Base-by-base conservation (phyloP, 1,140 invertebrate species). In the Drosophila mojavensis region DNA sequence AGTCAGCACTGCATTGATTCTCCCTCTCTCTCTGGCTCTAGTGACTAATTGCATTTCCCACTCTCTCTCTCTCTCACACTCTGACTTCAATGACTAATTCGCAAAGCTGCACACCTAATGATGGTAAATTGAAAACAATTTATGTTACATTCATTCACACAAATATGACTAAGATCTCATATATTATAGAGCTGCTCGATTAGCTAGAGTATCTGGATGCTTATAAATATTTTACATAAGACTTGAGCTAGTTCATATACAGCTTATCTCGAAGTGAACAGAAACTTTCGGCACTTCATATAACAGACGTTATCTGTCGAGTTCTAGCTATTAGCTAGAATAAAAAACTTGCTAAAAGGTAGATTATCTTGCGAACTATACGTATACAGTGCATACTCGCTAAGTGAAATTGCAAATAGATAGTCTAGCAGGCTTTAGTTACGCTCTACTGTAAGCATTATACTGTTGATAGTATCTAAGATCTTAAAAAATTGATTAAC, bases 41-140 rank as follows among this genome's bases (percentile, higher is more conserved):
- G 4, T 45, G 33, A 59, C 64, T 59, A 41, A 41, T 71, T 28
- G 9, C 11, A 39, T 39, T 17, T 17, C 54, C 11, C 63, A 26
- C 30, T 41, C 36, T 13, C 63, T 47, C 30, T 24, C 36, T 24
- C 30, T 17, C 53, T 55, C 30, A 9, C 59, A 17, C 26, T 10
- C 24, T 17, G 33, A 50, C 24, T 15, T 26, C 39, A 36, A 48
- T 68, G 56, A 61, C 26, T 61, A 68, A 68, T 54, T 5, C 9
- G 11, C 11, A 24, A 56, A 39, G 60, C 65, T 47, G 50, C 47
- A 70, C 65, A 70, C 65, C 53, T 70, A 82, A 82, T 66, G 58
- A 82, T 79, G 72, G 43, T 30, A 51, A 69, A 60, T 67, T 54
- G 48, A 67, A 75, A 69, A 69, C 48, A 24, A 50, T 50, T 50